Evolutionary conservation across 2,113 vertebrate species (phyloP).

Genomic region (Ameiurus melas): DNA sequence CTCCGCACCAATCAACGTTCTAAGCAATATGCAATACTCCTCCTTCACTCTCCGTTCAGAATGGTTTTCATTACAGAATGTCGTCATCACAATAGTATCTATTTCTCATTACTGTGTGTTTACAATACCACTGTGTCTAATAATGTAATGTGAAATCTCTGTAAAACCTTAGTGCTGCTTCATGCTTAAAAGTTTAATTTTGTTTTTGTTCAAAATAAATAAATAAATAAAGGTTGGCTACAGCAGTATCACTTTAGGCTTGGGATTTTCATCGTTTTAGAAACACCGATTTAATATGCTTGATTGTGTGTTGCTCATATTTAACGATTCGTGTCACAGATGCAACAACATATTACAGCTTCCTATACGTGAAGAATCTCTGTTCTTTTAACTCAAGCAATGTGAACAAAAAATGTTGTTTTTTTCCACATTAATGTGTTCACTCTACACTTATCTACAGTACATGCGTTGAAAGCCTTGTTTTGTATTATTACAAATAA

Average conservation of each 20-base stretch:
- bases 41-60: background rate
- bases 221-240: background rate
- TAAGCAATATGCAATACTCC: constrained; percentile 29
- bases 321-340: constrained; percentile 6
- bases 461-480: constrained; percentile 33
- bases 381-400: constrained; percentile 13
- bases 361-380: background rate
- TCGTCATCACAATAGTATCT: background rate
- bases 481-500: constrained; percentile 51
- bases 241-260: constrained; percentile 16
- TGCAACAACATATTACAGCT: constrained; percentile 14
- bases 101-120: constrained; percentile 22
- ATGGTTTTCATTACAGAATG: background rate
- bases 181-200: constrained; percentile 25
- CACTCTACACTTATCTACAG: constrained; percentile 20
- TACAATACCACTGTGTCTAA: constrained; percentile 20
- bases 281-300: constrained; percentile 3
- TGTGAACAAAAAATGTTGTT: background rate
- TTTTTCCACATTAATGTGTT: constrained; percentile 12
- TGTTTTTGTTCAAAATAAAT: constrained; percentile 13
- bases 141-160: constrained; percentile 21
- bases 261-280: background rate
- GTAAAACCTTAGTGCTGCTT: constrained; percentile 10
- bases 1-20: background rate
- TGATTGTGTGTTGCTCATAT: background rate